Evolutionary conservation across 2,797 vertebrate genomes (phyloP).

Genomic region (Pantherophis alleghaniensis): DNA sequence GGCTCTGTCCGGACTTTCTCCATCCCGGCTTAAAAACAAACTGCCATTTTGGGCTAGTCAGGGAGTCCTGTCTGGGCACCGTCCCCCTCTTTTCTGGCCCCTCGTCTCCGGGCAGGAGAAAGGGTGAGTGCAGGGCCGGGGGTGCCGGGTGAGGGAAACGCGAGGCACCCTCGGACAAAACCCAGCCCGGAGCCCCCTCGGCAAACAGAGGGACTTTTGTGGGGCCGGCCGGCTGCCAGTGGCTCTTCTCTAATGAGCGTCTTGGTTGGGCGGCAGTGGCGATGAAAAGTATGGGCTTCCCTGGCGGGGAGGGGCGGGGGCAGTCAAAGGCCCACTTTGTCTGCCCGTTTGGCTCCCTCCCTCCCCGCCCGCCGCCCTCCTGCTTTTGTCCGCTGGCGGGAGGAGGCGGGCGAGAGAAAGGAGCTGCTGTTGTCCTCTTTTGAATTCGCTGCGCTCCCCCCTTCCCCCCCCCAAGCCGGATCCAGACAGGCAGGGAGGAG

Average conservation of each 20-base stretch:
- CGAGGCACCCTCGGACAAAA: slow-evolving; percentile 58
- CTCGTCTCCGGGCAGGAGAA: neutral
- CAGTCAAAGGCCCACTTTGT: slow-evolving; percentile 69
- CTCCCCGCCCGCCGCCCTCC: slow-evolving; percentile 3
- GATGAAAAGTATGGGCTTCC: slow-evolving; percentile 71
- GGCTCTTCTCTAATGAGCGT: slow-evolving; percentile 69
- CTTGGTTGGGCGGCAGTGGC: slow-evolving; percentile 62
- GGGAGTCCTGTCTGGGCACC: neutral
- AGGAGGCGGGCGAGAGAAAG: neutral
- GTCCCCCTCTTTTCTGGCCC: neutral
- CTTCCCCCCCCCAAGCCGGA: neutral
- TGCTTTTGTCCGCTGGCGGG: neutral
- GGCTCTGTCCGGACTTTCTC: too few species aligned
- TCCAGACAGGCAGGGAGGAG: slow-evolving; percentile 7
- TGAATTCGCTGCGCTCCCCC: neutral
- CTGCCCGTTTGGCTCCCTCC: slow-evolving; percentile 53
- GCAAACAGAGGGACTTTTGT: slow-evolving; percentile 62
- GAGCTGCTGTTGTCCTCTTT: neutral
- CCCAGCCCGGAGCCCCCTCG: slow-evolving; percentile 60
- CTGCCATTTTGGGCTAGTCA: neutral
- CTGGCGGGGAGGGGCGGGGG: neutral
- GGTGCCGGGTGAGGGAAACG: slow-evolving; percentile 55
- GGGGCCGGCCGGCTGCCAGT: slow-evolving; percentile 51
- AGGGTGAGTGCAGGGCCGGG: slow-evolving; percentile 39
- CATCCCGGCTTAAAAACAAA: neutral